Evolutionary conservation across 2,888 invertebrate species (phyloP), one percentile per base, ranked within the genome.

Genomic region (Oligia fasciuncula): DNA sequence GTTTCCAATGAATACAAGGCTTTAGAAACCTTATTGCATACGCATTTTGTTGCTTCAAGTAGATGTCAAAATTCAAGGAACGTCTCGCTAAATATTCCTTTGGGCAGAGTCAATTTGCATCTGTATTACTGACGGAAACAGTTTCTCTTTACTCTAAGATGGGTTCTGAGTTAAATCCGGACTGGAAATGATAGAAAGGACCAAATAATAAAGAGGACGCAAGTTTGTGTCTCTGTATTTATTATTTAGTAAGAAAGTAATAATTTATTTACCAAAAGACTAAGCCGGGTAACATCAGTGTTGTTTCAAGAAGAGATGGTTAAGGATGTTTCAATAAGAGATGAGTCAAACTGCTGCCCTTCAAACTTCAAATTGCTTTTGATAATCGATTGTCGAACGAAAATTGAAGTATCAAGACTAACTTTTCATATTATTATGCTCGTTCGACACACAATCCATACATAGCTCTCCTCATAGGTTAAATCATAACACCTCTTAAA

Each of bases 21-120:
- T 40, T 17, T 19, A 66, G 19, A n/a, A 78, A 72, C 60, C 63
- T 86, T 82, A 85, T 81, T 81, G 80, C 68, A 80, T 78, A 81
- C 78, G 76, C 69, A 82, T 73, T 84, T 77, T 78, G 73, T 81
- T 84, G 67, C 65, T 85, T 77, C 77, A 79, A 85, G 85, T 87
- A 77, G 84, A 84, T 77, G 84, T 84, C 84, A 83, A 70, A 72
- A 87, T 90, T 87, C 88, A 85, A 80, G 86, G 83, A 89, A 87
- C 86, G 88, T 81, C 66, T 83, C 81, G 83, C 88, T 92, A 92
- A 92, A 92, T 91, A 91, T 92, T 92, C 90, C 92, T 92, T 90
- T 92, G 89, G 92, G 89, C 91, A 76, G 81, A 86, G 87, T 80
- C 84, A 86, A 93, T 93, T 93, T 93, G 92, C 93, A 93, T 93